phyloP scores from a whole-genome alignment of 2,797 vertebrate genomes.

The Cyclopterus lumpus region DNA sequence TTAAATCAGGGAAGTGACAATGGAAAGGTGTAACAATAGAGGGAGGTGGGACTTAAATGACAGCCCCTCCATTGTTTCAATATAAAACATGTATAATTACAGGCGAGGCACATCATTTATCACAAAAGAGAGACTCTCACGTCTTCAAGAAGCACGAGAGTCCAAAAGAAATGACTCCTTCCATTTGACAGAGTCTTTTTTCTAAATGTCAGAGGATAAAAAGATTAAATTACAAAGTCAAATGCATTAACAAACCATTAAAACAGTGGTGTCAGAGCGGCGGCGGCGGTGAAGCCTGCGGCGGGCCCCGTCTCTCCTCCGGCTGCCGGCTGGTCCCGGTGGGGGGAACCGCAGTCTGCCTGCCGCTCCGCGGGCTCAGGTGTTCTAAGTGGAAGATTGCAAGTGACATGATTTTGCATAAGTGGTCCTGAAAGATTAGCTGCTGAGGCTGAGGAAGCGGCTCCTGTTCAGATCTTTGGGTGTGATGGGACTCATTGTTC shows the following conservation, averaged over 20 bases:
- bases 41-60: background rate
- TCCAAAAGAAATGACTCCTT: constrained; percentile 7
- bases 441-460: constrained; percentile 31
- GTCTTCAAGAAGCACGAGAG: background rate
- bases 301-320: background rate
- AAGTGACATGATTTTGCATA: constrained; percentile 60
- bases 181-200: constrained; percentile 7
- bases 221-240: constrained; percentile 20
- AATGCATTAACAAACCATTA: constrained; percentile 13
- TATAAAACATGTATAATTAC: constrained; percentile 5
- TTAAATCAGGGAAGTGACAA: background rate
- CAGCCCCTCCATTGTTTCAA: background rate
- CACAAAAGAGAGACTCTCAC: background rate
- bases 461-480: constrained; percentile 27
- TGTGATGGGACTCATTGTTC: constrained; percentile 19
- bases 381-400: constrained; percentile 59
- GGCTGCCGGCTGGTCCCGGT: background rate
- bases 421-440: constrained; percentile 61
- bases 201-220: constrained; percentile 33
- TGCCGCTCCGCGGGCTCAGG: constrained; percentile 35
- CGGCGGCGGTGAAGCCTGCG: constrained; percentile 13
- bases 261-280: background rate
- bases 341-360: constrained; percentile 9
- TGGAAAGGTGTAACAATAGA: background rate
- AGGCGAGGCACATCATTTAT: background rate